phyloP scores from a whole-genome alignment of 2,797 vertebrate genomes.

The Crocodylus rhombifer region DNA sequence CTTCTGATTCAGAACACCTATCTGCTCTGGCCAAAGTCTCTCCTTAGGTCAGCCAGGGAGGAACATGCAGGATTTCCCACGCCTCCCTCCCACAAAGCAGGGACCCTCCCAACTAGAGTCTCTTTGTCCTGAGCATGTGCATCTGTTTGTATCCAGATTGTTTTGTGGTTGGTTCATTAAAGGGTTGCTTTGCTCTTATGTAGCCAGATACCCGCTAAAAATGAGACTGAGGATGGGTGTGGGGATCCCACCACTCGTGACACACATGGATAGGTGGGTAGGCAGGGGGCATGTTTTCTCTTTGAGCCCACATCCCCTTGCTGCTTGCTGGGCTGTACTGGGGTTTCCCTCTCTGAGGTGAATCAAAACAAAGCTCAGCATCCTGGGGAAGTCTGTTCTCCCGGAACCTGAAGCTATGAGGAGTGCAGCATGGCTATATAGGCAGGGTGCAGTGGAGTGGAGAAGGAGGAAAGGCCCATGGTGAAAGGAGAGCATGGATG shows the following conservation, averaged over 20 bases:
- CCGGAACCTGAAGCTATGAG: not conserved
- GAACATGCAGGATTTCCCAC: too few relatives aligned
- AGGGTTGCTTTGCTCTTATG: not conserved
- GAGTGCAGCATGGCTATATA: not conserved
- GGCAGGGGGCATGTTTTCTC: not conserved
- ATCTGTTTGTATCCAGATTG: not conserved
- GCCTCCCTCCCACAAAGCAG: not conserved
- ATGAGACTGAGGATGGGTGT: not conserved
- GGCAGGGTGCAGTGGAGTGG: rapidly evolving
- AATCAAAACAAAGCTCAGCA: not conserved
- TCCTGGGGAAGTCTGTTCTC: not conserved
- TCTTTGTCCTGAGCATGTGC: not conserved
- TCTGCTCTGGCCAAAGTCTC: not conserved
- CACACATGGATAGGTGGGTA: not conserved
- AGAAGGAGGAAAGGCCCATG: not conserved
- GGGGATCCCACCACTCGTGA: not conserved
- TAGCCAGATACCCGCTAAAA: not conserved
- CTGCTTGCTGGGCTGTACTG: not conserved
- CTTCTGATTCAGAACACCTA: too few relatives aligned
- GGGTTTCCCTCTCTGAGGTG: not conserved
- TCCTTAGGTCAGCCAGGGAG: too few relatives aligned
- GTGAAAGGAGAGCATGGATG: rapidly evolving
- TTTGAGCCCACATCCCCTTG: not conserved
- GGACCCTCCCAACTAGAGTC: not conserved
- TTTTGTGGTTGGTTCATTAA: not conserved